Evolutionary conservation across 2,797 vertebrate species (phyloP).

Genomic region (Peromyscus attwateri): DNA sequence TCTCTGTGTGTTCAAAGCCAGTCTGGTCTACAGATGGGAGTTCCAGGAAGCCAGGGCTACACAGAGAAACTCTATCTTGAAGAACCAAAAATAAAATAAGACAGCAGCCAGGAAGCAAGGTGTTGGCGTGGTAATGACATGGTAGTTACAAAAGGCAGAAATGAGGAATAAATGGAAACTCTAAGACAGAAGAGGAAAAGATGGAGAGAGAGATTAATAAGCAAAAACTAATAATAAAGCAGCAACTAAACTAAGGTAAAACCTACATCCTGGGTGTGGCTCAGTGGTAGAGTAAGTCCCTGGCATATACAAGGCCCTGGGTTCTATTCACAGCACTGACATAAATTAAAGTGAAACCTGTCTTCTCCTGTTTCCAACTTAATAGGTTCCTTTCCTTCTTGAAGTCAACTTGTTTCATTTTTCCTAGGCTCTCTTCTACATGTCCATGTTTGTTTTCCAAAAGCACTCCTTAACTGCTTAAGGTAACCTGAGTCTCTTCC

Average conservation of each 20-base stretch:
- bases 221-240: constrained; percentile 35
- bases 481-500: constrained; percentile 66
- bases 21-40: neutral
- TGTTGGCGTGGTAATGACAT: neutral
- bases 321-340: neutral
- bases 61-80: neutral
- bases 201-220: neutral
- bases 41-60: neutral
- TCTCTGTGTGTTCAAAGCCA: neutral
- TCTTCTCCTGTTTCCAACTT: constrained; percentile 37
- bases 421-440: constrained; percentile 32
- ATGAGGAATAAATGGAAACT: constrained; percentile 63
- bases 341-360: constrained; percentile 42
- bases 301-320: neutral
- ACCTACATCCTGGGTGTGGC: neutral
- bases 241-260: constrained; percentile 11
- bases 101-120: constrained; percentile 46
- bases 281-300: neutral
- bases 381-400: constrained; percentile 57
- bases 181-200: neutral
- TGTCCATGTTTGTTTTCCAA: constrained; percentile 49
- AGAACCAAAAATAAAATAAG: neutral
- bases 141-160: constrained; percentile 56
- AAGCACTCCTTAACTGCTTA: constrained; percentile 53
- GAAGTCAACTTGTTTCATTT: constrained; percentile 60